These are phyloP conservation scores for Cyprinodon brontotheroides DNA, from an alignment of 2,113 vertebrate genomes.

Conservation along the genomic window DNA sequence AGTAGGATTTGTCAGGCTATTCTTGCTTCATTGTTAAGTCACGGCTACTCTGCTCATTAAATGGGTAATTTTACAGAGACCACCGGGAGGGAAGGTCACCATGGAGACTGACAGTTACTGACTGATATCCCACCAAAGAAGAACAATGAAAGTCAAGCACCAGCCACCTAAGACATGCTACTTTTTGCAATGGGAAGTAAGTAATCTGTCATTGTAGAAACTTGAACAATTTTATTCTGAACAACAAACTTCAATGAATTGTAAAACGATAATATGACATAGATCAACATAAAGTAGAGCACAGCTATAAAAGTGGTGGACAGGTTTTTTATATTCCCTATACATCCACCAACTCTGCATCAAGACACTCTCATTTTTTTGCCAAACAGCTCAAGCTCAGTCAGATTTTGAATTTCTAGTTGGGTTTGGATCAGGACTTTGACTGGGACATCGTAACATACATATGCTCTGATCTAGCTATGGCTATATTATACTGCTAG, in stretches of 20 bases:
- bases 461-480: background rate
- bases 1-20: slow-evolving; percentile 20
- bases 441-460: background rate
- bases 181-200: slow-evolving; percentile 42
- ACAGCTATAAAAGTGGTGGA: background rate
- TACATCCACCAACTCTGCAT: background rate
- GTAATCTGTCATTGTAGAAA: background rate
- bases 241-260: too few species aligned
- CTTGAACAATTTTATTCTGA: too few species aligned
- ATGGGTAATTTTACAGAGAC: slow-evolving; percentile 45
- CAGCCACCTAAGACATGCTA: slow-evolving; percentile 23
- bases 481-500: too few species aligned
- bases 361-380: background rate
- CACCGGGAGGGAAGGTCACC: slow-evolving; percentile 40
- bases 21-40: slow-evolving; percentile 20
- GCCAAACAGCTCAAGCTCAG: background rate
- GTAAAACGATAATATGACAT: background rate
- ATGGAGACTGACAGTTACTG: slow-evolving; percentile 31
- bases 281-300: background rate
- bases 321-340: background rate
- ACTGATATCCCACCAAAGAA: slow-evolving; percentile 49
- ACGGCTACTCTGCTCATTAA: slow-evolving; percentile 30
- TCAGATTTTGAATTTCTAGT: background rate
- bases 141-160: slow-evolving; percentile 35
- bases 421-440: background rate